Conservation (phyloP, 2,797 vertebrate species). For the Pangasius macronema region DNA sequence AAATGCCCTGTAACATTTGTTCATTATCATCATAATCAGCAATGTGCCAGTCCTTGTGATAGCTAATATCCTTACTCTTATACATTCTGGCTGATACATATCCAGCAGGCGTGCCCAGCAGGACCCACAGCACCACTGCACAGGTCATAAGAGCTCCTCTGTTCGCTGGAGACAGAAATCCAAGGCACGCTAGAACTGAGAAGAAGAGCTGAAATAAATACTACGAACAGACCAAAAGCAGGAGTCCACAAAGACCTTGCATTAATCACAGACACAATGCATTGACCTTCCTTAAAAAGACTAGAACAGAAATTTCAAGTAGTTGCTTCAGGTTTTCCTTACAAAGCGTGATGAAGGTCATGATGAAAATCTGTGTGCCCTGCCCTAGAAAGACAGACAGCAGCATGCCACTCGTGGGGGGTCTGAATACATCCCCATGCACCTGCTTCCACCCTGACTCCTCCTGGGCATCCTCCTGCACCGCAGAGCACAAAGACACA, state of each 20-base stretch:
- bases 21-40: background rate
- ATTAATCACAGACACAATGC: background rate
- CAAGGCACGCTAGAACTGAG: conserved; percentile 94
- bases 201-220: background rate
- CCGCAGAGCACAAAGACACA: conserved; percentile 32
- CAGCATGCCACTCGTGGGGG: conserved; percentile 86
- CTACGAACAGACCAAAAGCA: background rate
- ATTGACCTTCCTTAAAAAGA: background rate
- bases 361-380: conserved; percentile 91
- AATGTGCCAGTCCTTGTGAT: background rate
- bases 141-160: conserved; percentile 89
- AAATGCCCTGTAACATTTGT: background rate
- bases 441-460: conserved; percentile 93
- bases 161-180: conserved; percentile 95
- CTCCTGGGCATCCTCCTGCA: conserved; percentile 85
- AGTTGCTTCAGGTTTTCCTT: conserved; percentile 55
- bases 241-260: background rate
- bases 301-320: background rate
- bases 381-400: conserved; percentile 89
- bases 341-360: conserved; percentile 93
- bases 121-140: conserved; percentile 86
- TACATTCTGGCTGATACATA: conserved; percentile 89
- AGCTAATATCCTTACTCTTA: conserved; percentile 78
- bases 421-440: conserved; percentile 86
- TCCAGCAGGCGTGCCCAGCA: conserved; percentile 87